Conservation (phyloP, 1,140 invertebrate species). For the Sitobion miscanthi region DNA sequence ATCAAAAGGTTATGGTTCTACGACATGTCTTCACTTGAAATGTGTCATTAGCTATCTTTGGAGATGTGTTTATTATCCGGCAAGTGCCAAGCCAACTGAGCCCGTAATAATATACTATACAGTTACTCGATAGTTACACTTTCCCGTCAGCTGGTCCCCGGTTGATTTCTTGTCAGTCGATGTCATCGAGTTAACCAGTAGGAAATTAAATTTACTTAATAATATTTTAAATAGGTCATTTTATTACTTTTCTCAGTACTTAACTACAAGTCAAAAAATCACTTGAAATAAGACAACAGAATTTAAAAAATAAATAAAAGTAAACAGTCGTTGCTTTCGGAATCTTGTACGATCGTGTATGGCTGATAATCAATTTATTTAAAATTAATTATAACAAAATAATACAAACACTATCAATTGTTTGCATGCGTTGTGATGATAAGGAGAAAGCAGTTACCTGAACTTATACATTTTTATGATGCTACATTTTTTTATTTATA, state of each 20-base stretch:
- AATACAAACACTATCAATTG: background rate
- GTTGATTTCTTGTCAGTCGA: background rate
- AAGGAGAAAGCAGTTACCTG: too few species aligned
- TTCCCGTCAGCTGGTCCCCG: background rate
- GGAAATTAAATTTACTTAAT: background rate
- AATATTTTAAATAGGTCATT: background rate
- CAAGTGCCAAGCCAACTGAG: background rate
- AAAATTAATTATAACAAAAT: background rate
- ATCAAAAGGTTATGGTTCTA: background rate
- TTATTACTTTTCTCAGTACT: background rate
- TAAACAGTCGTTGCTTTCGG: too few species aligned
- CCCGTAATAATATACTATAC: background rate
- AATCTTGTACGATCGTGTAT: too few species aligned
- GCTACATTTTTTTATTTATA: too few species aligned
- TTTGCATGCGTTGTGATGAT: background rate
- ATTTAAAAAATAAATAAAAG: background rate
- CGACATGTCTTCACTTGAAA: background rate
- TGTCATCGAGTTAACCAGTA: background rate
- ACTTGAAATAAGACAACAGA: background rate
- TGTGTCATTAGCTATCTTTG: background rate
- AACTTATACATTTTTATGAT: too few species aligned
- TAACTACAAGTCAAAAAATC: background rate
- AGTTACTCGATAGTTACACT: background rate
- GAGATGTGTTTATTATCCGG: background rate
- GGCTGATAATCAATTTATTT: background rate